Percentiles rank a stretch among this genome's conserved stretches.
phyloP scores from a whole-genome alignment of 2,113 vertebrate species.

The Opisthocomus hoazin region DNA sequence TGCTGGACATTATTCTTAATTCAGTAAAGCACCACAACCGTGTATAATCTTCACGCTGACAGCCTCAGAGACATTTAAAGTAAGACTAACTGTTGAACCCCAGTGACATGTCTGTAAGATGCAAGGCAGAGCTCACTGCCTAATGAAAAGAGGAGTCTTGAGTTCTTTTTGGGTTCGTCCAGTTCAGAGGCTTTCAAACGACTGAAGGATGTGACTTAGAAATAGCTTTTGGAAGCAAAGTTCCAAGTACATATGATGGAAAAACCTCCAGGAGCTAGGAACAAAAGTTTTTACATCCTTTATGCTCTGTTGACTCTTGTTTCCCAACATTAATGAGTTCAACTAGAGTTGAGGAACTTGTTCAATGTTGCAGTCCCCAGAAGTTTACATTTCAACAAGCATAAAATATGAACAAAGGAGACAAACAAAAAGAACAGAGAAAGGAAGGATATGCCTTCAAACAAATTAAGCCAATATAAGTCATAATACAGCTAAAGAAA shows the following conservation, averaged over 20 bases:
- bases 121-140: neutral
- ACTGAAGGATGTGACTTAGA: neutral
- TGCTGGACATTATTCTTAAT: neutral
- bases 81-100: neutral
- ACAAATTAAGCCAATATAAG: constrained; percentile 39
- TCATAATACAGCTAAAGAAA: constrained; percentile 49
- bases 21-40: neutral
- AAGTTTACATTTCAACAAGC: constrained; percentile 61
- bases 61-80: neutral
- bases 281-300: neutral
- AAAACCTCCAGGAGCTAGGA: neutral
- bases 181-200: neutral
- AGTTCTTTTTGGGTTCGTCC: neutral
- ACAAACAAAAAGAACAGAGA: constrained; percentile 51
- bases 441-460: constrained; percentile 57
- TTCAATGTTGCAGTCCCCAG: constrained; percentile 4
- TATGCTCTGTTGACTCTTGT: neutral
- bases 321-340: constrained; percentile 43
- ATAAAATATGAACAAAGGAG: constrained; percentile 49
- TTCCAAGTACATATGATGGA: neutral
- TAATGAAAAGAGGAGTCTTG: neutral
- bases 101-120: neutral
- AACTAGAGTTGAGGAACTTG: constrained; percentile 42
- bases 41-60: neutral
- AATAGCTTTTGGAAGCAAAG: neutral